phyloP scores from a whole-genome alignment of 2,888 invertebrate species.

The Tetropium fuscum region DNA sequence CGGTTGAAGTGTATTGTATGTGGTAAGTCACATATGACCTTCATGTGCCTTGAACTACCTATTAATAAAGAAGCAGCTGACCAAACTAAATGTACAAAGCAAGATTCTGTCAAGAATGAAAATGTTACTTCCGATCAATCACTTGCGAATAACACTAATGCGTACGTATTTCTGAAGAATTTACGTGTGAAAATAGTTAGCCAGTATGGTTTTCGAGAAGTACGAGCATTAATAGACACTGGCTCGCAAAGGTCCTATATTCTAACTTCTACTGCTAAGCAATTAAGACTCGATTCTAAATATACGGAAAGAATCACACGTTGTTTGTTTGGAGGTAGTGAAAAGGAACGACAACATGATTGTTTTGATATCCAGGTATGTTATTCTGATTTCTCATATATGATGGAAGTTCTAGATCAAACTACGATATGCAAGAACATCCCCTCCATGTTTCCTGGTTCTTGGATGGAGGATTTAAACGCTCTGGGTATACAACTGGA shows the following conservation, averaged over 20 bases:
- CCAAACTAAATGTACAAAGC: no score
- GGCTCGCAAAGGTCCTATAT: conserved; percentile 34
- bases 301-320: conserved; percentile 17
- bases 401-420: conserved; percentile 6
- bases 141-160: no score
- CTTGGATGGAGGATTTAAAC: conserved; percentile 18
- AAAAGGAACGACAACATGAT: conserved; percentile 21
- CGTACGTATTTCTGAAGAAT: conserved; percentile 35
- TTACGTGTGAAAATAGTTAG: conserved; percentile 15
- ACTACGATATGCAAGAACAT: conserved; percentile 3
- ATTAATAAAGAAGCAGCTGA: no score
- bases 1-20: conserved; percentile 15
- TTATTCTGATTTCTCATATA: not conserved
- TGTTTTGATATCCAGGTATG: conserved; percentile 1
- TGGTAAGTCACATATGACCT: conserved; percentile 2
- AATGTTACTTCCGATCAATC: no score
- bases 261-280: conserved; percentile 16
- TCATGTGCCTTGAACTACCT: conserved; percentile 8
- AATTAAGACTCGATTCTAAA: conserved; percentile 10
- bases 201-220: not conserved
- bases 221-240: conserved; percentile 25
- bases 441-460: not conserved
- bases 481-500: conserved; percentile 7
- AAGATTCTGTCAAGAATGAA: no score
- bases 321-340: conserved; percentile 61